phyloP scores from a whole-genome alignment of 2,113 vertebrate genomes.

The Nyctereutes procyonoides region DNA sequence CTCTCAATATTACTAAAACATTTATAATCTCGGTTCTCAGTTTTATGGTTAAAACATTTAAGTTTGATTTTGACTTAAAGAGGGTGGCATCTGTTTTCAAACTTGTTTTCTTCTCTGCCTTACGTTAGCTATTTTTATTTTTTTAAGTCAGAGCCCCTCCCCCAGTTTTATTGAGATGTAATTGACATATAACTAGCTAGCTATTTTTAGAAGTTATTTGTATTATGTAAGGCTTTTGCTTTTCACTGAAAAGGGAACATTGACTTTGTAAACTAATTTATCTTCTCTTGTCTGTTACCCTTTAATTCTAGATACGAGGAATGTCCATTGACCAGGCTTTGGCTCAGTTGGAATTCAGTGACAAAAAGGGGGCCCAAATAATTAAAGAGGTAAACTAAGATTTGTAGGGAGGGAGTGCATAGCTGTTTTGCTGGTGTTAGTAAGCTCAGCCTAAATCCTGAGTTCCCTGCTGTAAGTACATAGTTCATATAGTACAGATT shows the following conservation, averaged over 20 bases:
- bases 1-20: background rate
- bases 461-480: background rate
- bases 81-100: background rate
- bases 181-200: background rate
- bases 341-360: constrained; percentile 94
- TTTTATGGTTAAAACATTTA: constrained; percentile 19
- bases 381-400: constrained; percentile 92
- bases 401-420: background rate
- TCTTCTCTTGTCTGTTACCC: constrained; percentile 5
- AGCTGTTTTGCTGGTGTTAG: background rate
- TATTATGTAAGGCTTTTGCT: background rate
- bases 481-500: background rate
- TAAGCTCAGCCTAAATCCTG: background rate
- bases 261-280: constrained; percentile 47
- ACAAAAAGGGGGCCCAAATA: constrained; percentile 97
- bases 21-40: background rate
- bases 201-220: constrained; percentile 19
- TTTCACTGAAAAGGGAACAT: background rate
- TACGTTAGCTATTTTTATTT: constrained; percentile 4
- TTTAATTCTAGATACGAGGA: constrained; percentile 91
- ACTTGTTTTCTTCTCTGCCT: background rate
- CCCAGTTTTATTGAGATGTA: background rate
- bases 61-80: constrained; percentile 45
- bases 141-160: background rate
- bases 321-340: constrained; percentile 96